Evolutionary conservation across 1,140 invertebrate species (phyloP).

Genomic region (Hyles euphorbiae): DNA sequence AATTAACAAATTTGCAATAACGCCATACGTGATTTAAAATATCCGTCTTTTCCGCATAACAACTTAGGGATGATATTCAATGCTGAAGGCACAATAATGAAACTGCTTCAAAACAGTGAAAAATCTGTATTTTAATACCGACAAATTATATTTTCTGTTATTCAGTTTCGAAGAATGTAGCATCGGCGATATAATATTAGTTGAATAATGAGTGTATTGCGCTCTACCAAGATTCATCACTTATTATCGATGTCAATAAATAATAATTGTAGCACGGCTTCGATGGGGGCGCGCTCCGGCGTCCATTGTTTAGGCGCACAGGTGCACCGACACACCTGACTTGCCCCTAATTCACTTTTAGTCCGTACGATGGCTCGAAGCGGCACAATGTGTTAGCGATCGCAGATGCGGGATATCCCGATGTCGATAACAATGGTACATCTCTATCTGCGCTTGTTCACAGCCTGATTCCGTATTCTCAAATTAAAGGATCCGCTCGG

Average conservation of each 20-base stretch:
- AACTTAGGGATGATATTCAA: too few relatives aligned
- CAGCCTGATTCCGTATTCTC: constrained; percentile 3
- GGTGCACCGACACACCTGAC: constrained; percentile 27
- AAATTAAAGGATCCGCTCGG: constrained; percentile 1
- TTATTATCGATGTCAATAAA: constrained; percentile 3
- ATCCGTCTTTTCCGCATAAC: too few relatives aligned
- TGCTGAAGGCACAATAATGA: too few relatives aligned
- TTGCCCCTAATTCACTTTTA: constrained; percentile 45
- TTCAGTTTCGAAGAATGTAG: too few relatives aligned
- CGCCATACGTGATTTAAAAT: too few relatives aligned
- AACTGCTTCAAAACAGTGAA: too few relatives aligned
- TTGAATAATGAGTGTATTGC: too few relatives aligned
- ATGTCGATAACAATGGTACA: constrained; percentile 13
- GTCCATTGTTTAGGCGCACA: constrained; percentile 16
- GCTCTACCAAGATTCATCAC: neutral
- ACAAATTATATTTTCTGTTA: too few relatives aligned
- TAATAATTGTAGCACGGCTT: constrained; percentile 5
- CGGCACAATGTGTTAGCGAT: constrained; percentile 23
- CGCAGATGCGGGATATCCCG: constrained; percentile 23
- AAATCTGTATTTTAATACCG: too few relatives aligned
- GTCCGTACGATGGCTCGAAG: constrained; percentile 14
- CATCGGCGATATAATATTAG: too few relatives aligned
- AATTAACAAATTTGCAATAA: too few relatives aligned
- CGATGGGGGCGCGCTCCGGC: constrained; percentile 12
- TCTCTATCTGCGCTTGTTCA: constrained; percentile 14